Conservation (phyloP, 1,140 invertebrate species). For the Heliconius congener region DNA sequence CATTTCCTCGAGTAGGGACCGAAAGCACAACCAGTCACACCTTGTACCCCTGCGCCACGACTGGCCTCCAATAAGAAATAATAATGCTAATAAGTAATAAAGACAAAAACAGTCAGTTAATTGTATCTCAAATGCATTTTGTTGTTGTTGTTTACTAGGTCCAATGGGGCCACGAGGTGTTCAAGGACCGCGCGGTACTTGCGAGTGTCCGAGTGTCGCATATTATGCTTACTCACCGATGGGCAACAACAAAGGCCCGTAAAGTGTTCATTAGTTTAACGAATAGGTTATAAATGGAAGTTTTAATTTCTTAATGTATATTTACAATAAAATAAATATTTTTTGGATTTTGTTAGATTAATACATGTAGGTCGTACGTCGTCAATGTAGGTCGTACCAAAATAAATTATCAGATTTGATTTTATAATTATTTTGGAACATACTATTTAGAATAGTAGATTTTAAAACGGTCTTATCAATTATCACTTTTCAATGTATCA, state of each 20-base stretch:
- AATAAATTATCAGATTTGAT: no score
- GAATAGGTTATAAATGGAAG: not conserved
- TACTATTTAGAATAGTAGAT: no score
- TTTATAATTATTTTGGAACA: no score
- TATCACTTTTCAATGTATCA: no score
- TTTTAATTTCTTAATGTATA: not conserved
- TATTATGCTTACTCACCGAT: conserved; percentile 59
- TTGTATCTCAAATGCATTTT: not conserved
- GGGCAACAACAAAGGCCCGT: conserved; percentile 43
- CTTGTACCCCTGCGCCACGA: no score
- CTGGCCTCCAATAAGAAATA: not conserved
- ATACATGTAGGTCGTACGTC: no score
- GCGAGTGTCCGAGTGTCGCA: conserved; percentile 57
- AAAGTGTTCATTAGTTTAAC: conserved; percentile 26
- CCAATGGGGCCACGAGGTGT: conserved; percentile 61
- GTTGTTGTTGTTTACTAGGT: conserved; percentile 40
- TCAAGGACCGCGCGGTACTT: conserved; percentile 57
- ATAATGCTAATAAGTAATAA: not conserved
- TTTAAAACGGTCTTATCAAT: no score
- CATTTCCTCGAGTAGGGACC: no score
- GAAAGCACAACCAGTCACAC: no score
- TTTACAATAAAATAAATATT: not conserved
- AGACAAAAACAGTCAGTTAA: not conserved
- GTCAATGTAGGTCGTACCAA: no score
- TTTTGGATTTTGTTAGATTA: no score